Base-by-base conservation (phyloP, 2,113 vertebrate genomes). In the Nothobranchius kuhntae region DNA sequence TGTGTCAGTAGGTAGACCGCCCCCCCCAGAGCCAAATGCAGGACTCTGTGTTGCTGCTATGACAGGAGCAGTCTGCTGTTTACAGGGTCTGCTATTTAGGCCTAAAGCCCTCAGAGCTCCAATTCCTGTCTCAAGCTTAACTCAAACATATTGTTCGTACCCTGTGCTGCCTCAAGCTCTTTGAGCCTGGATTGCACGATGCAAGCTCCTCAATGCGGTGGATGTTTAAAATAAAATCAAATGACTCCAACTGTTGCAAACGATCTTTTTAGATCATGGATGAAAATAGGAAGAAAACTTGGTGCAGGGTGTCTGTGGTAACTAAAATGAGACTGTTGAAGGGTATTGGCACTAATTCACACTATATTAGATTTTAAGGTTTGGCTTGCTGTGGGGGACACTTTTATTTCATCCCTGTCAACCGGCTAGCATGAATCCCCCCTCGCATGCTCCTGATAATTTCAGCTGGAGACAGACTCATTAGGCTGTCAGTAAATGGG, bases 401-500 rank as follows among this genome's bases (percentile, higher is more conserved):
- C 74, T 75, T 72, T 77, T 71, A 64, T 75, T 80, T 70, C 71
- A 75, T 82, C 53, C 80, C 80, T 82, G 81, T 90, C 84, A 85
- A 74, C 81, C 75, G 61, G 73, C 81, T 75, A 73, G 77, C 74
- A 68, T 77, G 80, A 88, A 86, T 80, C 67, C 83, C 83, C 82
- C 81, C 83, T 87, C 81, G 83, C 83, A 80, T 73, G 59, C 87
- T 80, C 68, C 84, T 75, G 78, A 89, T 85, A 15, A 80, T 86
- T 85, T 83, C 79, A 66, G 87, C 73, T 66, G 59, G 69, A 90
- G 86, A 83, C 79, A 78, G 78, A 86, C 87, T 91, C 89, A 91
- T 92, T 92, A 91, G 85, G 82, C 83, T 87, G 87, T 87, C 87
- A 81, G 90, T 91, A 91, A 92, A 90, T 80, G 81, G 86, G 84